A percentile compares a stretch with the other conserved stretches of the same genome.
These are phyloP conservation scores for Zoanthus gigantus DNA, from an alignment of 92 coral and sea anemone genomes.

Conservation along the genomic window DNA sequence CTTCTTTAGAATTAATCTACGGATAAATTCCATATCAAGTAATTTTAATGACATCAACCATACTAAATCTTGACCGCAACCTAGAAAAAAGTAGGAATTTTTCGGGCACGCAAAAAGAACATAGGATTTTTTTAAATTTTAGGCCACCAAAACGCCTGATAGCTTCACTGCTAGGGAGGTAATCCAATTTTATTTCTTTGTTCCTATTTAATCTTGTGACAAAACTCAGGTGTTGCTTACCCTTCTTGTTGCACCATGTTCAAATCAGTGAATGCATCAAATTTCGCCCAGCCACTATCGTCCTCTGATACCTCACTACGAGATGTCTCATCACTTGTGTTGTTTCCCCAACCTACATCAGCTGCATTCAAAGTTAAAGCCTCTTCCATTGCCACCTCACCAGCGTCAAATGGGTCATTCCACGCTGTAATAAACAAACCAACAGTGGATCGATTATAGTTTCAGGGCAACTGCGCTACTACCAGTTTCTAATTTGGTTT, in stretches of 20 bases:
- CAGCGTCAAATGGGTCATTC: constrained; percentile 78
- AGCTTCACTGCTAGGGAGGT: too few relatives aligned
- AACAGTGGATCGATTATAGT: not conserved
- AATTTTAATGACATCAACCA: too few relatives aligned
- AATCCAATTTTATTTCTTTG: too few relatives aligned
- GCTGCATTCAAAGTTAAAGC: constrained; percentile 86
- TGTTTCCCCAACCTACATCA: constrained; percentile 93
- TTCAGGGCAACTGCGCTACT: not conserved
- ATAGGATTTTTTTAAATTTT: too few relatives aligned
- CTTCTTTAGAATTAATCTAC: too few relatives aligned
- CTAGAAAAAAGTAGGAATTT: too few relatives aligned
- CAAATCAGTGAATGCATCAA: constrained; percentile 89
- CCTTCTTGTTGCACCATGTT: constrained; percentile 68
- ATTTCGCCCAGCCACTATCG: constrained; percentile 94
- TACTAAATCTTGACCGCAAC: too few relatives aligned
- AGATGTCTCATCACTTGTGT: constrained; percentile 46
- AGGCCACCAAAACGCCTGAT: too few relatives aligned
- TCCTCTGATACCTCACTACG: constrained; percentile 54
- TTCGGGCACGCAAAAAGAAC: too few relatives aligned
- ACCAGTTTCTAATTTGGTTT: too few relatives aligned
- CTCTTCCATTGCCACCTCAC: constrained; percentile 85
- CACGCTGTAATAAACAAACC: constrained; percentile 65
- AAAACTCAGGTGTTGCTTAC: not conserved
- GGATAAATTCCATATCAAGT: too few relatives aligned
- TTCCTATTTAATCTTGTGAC: too few relatives aligned